A percentile compares a stretch with the other conserved stretches of the same genome.
These are phyloP conservation scores for Oncopodura yosiiana DNA, from an alignment of 1,140 invertebrate species.

Conservation along the genomic window DNA sequence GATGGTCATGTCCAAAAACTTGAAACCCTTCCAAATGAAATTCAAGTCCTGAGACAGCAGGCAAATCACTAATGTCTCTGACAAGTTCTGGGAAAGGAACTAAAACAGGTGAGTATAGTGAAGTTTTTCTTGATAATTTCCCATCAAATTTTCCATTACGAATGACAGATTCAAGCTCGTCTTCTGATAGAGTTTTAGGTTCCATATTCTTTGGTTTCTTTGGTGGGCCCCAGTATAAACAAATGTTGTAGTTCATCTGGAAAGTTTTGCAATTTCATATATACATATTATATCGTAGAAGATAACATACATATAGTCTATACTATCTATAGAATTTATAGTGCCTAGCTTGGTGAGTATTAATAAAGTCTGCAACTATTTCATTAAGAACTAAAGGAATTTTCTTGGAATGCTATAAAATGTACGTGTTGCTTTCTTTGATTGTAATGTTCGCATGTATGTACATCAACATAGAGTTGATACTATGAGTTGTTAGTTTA, in stretches of 20 bases:
- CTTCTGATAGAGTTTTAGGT: neutral
- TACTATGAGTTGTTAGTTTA: too few relatives aligned
- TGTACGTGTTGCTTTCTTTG: neutral
- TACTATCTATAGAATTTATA: neutral
- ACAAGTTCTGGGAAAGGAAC: constrained; percentile 14
- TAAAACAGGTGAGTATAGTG: constrained; percentile 7
- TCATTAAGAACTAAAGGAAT: neutral
- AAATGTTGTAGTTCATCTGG: constrained; percentile 18
- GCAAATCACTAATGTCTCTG: constrained; percentile 5
- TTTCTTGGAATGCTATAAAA: neutral
- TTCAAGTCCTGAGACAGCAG: neutral
- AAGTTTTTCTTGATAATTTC: neutral
- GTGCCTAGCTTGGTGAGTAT: neutral
- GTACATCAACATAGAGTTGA: too few relatives aligned
- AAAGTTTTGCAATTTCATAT: neutral
- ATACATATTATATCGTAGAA: neutral
- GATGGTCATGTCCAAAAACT: neutral
- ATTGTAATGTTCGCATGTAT: too few relatives aligned
- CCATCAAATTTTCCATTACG: constrained; percentile 5
- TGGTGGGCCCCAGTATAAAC: constrained; percentile 15
- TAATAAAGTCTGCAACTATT: neutral
- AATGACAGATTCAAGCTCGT: neutral
- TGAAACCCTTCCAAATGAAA: constrained; percentile 6
- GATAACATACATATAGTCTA: too few relatives aligned
- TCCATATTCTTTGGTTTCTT: neutral